Base-by-base conservation (phyloP, 23 tunicate species). In the Clavelina lepadiformis region DNA sequence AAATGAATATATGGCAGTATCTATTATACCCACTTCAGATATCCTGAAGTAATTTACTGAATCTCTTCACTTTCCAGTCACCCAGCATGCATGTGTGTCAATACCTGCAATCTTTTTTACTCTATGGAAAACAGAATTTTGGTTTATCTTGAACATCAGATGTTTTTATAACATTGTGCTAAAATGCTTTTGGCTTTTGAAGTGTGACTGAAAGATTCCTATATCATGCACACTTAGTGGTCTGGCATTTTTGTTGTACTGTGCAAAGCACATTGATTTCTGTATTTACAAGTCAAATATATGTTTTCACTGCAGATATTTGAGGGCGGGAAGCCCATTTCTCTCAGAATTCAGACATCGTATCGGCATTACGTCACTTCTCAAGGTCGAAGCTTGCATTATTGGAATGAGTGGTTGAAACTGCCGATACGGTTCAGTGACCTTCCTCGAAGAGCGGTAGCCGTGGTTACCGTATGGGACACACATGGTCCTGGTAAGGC, bases 391-490 rank as follows among this genome's bases (percentile, higher is more conserved):
- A 82, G 77, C 46, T 56, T 82, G 55, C 97, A 89, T 51, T 65
- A 83, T 29, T 94, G 99, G 99, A 88, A 94, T 51, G 95, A 94
- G 57, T 94, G 99, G 99, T 47, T 94, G 24, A 78, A 63, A 32
- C 63, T 94, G 51, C 99, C 99, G 8, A 64, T 94, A 1, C 80
- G 94, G 31, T 94, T 75, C 66, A 75, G 86, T 44, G 96, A 94
- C 33, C 64, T 94, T 24, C 95, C 99, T 0, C 62, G 91, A 38
- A 44, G 66, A 54, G 79, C 86, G 1, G 58, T 94, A 38, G 83
- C 84, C 35, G 79, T 55, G 24, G 58, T 94, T 35, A 81, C 97
- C 32, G 75, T 89, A 5, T 89, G 88, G 84, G 89, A 81, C 38
- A 75, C 79, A 21, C 83, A 75, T 63, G 97, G 97, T 4, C 87